These are phyloP conservation scores for Priapulus caudatus DNA, from an alignment of 2,888 invertebrate species.

Conservation along the genomic window DNA sequence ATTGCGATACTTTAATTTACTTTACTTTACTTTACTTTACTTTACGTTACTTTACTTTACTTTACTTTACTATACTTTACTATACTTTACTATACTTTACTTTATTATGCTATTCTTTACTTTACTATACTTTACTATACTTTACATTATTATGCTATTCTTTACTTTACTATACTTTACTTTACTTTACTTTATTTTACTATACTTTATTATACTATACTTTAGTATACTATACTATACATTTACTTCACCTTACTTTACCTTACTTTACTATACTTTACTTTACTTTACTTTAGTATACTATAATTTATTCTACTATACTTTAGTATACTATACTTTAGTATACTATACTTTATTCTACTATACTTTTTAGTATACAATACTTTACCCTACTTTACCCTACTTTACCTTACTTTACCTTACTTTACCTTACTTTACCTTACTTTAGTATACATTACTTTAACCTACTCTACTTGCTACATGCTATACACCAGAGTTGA, in stretches of 20 bases:
- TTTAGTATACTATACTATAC: background rate
- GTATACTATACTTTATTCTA: background rate
- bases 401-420: too few relatives aligned
- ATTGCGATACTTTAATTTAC: too few relatives aligned
- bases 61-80: too few relatives aligned
- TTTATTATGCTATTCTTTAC: too few relatives aligned
- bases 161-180: background rate
- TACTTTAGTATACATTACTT: too few relatives aligned
- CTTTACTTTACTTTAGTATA: background rate
- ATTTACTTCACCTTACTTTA: background rate
- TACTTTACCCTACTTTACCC: too few relatives aligned
- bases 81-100: too few relatives aligned
- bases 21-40: too few relatives aligned
- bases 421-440: too few relatives aligned
- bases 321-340: background rate
- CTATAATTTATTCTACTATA: background rate
- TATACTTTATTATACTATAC: slow-evolving; percentile 1
- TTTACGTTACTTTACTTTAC: too few relatives aligned
- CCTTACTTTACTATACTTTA: background rate
- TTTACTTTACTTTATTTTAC: background rate
- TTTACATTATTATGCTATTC: background rate
- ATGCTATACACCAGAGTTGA: too few relatives aligned
- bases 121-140: background rate
- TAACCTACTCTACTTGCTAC: too few relatives aligned
- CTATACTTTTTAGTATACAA: background rate